Evolutionary conservation across 2,113 vertebrate species (phyloP).

Genomic region (Sander lucioperca): DNA sequence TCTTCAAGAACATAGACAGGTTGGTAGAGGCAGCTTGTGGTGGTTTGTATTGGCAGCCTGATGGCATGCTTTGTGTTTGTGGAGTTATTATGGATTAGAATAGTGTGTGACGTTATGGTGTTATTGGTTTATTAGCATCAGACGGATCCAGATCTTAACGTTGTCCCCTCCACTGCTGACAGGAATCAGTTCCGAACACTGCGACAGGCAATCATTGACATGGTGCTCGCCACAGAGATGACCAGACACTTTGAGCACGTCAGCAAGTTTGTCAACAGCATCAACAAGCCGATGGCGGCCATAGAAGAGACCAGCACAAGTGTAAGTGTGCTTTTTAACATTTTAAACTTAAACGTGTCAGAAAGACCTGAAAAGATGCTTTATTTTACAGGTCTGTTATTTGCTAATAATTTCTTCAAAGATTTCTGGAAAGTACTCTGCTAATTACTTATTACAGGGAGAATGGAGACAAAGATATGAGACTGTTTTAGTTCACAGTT

Average conservation of each 20-base stretch:
- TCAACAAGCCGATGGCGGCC: slow-evolving; percentile 93
- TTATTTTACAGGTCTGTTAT: no score
- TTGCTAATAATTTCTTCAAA: no score
- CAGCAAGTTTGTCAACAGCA: slow-evolving; percentile 98
- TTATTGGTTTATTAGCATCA: not conserved
- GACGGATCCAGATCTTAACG: not conserved
- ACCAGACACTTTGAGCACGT: slow-evolving; percentile 97
- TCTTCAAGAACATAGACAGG: slow-evolving; percentile 97
- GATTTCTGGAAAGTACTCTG: no score
- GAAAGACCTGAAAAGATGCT: no score
- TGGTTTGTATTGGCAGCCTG: no score
- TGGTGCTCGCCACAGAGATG: slow-evolving; percentile 99
- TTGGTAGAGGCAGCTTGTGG: slow-evolving; percentile 50
- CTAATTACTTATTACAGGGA: no score
- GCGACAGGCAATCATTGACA: slow-evolving; percentile 96
- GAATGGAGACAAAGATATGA: no score
- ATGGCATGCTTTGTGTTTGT: not conserved
- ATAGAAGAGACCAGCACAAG: slow-evolving; percentile 87
- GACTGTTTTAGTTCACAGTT: no score
- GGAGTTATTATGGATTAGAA: not conserved
- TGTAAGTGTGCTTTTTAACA: slow-evolving; percentile 63
- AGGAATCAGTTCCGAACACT: slow-evolving; percentile 94
- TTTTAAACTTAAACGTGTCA: no score
- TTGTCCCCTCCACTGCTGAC: not conserved
- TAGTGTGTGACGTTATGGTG: not conserved